Conservation (phyloP, 2,797 vertebrate species). For the Labeo calbasu region DNA sequence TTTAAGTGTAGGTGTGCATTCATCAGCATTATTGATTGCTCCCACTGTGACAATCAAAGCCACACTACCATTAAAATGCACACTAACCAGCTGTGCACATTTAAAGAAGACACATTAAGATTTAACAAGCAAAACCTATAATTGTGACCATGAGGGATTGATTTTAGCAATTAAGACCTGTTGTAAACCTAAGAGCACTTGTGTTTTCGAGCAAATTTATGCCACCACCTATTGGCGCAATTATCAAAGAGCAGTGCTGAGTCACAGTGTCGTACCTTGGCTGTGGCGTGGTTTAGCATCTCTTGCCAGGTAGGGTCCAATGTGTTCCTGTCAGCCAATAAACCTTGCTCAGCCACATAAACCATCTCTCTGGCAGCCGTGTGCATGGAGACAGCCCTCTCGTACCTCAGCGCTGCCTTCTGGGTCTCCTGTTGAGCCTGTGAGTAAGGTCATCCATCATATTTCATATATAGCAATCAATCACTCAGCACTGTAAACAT, state of each 20-base stretch:
- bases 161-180: neutral
- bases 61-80: slow-evolving; percentile 45
- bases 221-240: neutral
- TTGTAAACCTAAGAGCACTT: neutral
- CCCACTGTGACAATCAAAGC: slow-evolving; percentile 49
- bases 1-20: slow-evolving; percentile 51
- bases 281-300: slow-evolving; percentile 92
- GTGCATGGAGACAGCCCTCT: slow-evolving; percentile 92
- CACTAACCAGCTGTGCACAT: slow-evolving; percentile 31
- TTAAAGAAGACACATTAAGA: neutral
- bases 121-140: slow-evolving; percentile 17
- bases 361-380: slow-evolving; percentile 92
- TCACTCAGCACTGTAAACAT: slow-evolving; percentile 45
- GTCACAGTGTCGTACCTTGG: slow-evolving; percentile 76
- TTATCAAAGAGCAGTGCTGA: slow-evolving; percentile 19
- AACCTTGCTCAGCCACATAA: slow-evolving; percentile 90
- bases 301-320: slow-evolving; percentile 95
- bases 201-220: neutral
- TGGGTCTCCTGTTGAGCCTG: slow-evolving; percentile 94
- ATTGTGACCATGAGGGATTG: neutral
- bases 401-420: slow-evolving; percentile 87
- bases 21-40: slow-evolving; percentile 60
- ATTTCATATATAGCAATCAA: slow-evolving; percentile 49
- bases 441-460: slow-evolving; percentile 48
- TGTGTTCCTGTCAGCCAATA: slow-evolving; percentile 88